Percentiles rank a stretch among this genome's conserved stretches.
These are phyloP conservation scores for Rhinogobio ventralis DNA, from an alignment of 2,797 vertebrate genomes.

Conservation along the genomic window DNA sequence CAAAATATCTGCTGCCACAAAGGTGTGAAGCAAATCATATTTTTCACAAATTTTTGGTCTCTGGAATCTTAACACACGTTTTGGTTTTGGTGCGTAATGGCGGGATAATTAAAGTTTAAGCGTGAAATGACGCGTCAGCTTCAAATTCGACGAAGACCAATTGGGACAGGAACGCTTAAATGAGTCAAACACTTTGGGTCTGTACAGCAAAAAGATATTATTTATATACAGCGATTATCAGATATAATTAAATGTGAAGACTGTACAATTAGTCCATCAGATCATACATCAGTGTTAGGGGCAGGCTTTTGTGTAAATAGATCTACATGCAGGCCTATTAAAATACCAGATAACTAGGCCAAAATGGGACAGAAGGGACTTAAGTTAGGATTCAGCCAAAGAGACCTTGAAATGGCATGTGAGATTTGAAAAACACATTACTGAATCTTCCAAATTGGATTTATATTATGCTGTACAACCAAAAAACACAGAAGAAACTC, in stretches of 20 bases:
- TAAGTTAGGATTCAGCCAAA: constrained; percentile 1
- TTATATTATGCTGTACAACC: constrained; percentile 26
- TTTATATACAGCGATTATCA: constrained; percentile 25
- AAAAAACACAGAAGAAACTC: not conserved
- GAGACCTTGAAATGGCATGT: not conserved
- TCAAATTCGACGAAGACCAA: constrained; percentile 33
- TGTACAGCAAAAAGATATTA: constrained; percentile 18
- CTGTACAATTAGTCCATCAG: constrained; percentile 20
- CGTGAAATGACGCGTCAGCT: constrained; percentile 68
- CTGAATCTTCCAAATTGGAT: constrained; percentile 8
- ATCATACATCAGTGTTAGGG: constrained; percentile 32
- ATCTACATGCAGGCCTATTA: constrained; percentile 12
- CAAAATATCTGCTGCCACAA: constrained; percentile 2
- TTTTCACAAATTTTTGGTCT: constrained; percentile 7
- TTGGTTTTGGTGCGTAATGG: constrained; percentile 50
- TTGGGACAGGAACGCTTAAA: constrained; percentile 45
- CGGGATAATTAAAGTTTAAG: constrained; percentile 71
- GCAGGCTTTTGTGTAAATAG: constrained; percentile 28
- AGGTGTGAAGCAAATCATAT: not conserved
- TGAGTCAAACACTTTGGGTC: constrained; percentile 4
- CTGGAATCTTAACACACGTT: constrained; percentile 42
- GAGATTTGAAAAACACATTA: constrained; percentile 17
- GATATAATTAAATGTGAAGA: constrained; percentile 33
- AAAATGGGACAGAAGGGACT: constrained; percentile 15
- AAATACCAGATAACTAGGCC: constrained; percentile 1